phyloP scores from a whole-genome alignment of 2,113 vertebrate species.

The Pardalotus punctatus region DNA sequence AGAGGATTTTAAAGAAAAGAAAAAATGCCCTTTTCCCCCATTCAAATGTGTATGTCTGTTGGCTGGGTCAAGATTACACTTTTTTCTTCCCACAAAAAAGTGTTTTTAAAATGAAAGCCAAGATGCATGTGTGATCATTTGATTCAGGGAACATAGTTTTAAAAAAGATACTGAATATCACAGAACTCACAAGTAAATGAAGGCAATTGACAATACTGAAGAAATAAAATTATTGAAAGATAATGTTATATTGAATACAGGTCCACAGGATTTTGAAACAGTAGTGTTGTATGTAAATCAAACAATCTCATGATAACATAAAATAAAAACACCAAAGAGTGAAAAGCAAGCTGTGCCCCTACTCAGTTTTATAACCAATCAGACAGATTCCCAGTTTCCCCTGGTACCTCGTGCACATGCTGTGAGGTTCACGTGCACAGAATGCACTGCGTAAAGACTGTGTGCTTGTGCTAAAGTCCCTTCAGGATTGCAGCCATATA shows the following conservation, averaged over 20 bases:
- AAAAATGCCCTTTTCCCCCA: not conserved
- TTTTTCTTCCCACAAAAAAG: not conserved
- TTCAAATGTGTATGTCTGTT: not conserved
- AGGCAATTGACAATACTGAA: not conserved
- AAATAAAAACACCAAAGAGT: not conserved
- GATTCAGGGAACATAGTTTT: not conserved
- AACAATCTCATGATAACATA: not conserved
- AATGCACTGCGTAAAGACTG: not conserved
- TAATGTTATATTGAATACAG: not conserved
- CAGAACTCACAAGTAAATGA: not conserved
- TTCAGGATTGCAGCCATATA: not conserved
- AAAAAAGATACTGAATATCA: not conserved
- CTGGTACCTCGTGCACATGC: not conserved
- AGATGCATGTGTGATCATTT: not conserved
- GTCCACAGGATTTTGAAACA: not conserved
- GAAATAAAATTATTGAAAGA: not conserved
- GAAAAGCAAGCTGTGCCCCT: not conserved
- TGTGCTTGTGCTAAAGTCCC: not conserved
- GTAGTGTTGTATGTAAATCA: not conserved
- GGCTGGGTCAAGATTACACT: not conserved
- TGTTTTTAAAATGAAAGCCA: not conserved
- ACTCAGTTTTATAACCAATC: not conserved
- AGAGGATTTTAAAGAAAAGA: not conserved
- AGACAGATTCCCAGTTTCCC: not conserved
- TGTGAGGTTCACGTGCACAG: not conserved